phyloP scores from a whole-genome alignment of 2,113 vertebrate species.

The Elgaria multicarinata region DNA sequence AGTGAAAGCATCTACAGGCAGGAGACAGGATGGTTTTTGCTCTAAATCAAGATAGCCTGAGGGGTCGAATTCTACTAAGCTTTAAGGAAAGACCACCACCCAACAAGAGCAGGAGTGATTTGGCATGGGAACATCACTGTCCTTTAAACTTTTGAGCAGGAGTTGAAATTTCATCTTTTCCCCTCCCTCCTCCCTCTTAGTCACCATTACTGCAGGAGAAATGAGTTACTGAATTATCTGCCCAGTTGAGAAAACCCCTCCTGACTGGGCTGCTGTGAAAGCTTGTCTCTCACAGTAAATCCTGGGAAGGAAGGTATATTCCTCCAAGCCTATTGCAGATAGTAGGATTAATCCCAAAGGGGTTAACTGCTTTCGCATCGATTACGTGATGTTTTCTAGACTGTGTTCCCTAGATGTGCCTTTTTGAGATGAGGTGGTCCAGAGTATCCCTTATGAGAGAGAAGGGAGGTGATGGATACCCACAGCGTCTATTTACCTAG shows the following conservation, averaged over 20 bases:
- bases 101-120: background rate
- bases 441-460: background rate
- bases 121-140: background rate
- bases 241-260: background rate
- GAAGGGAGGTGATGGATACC: background rate
- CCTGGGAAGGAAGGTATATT: background rate
- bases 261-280: background rate
- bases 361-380: background rate
- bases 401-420: background rate
- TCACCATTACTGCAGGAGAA: background rate
- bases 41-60: background rate
- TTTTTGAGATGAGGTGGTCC: background rate
- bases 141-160: background rate
- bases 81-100: background rate
- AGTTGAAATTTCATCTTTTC: background rate
- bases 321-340: background rate
- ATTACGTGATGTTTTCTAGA: background rate
- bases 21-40: background rate
- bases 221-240: background rate
- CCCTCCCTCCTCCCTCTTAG: background rate
- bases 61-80: background rate
- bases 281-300: background rate
- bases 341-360: background rate
- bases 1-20: background rate
- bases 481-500: too few relatives aligned